Evolutionary conservation across 1,140 invertebrate genomes (phyloP).

Genomic region (Trichoplusia ni): DNA sequence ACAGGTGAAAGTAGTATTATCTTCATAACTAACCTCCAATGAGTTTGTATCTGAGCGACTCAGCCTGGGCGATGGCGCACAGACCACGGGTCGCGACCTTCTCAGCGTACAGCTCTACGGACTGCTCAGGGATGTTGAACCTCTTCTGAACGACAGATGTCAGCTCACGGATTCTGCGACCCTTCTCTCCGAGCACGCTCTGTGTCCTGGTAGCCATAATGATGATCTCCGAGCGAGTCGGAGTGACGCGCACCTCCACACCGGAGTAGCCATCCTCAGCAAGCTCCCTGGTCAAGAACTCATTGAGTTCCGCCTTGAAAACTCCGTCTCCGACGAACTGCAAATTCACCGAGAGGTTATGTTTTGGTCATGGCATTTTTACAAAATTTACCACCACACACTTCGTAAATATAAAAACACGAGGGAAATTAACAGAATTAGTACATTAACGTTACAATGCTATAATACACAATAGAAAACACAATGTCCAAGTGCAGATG

Average conservation of each 20-base stretch:
- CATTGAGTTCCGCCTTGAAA: conserved; percentile 99
- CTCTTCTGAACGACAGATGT: conserved; percentile 99
- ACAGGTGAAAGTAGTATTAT: neutral
- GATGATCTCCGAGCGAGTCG: conserved; percentile 97
- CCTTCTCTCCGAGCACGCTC: conserved; percentile 98
- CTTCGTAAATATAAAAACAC: neutral
- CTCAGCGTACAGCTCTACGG: conserved; percentile 98
- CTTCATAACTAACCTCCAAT: conserved; percentile 89
- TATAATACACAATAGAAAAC: conserved; percentile 7
- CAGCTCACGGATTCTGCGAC: conserved; percentile 96
- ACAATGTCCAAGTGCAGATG: conserved; percentile 12
- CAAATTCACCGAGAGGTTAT: conserved; percentile 78
- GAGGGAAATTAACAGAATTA: neutral
- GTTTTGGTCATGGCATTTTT: conserved; percentile 49
- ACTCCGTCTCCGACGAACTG: conserved; percentile 99
- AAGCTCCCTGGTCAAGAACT: conserved; percentile 98
- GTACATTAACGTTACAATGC: neutral
- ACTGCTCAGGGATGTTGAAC: conserved; percentile 97
- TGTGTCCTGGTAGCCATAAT: conserved; percentile 99
- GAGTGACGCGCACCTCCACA: conserved; percentile 97
- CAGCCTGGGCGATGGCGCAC: conserved; percentile 99
- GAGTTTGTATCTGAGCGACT: conserved; percentile 98
- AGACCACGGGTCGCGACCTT: conserved; percentile 99
- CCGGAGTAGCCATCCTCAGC: conserved; percentile 99
- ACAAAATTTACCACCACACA: conserved; percentile 7